Evolutionary conservation across 2,797 vertebrate species (phyloP), one percentile per base, ranked within the genome.

Genomic region (Sus cebifrons): DNA sequence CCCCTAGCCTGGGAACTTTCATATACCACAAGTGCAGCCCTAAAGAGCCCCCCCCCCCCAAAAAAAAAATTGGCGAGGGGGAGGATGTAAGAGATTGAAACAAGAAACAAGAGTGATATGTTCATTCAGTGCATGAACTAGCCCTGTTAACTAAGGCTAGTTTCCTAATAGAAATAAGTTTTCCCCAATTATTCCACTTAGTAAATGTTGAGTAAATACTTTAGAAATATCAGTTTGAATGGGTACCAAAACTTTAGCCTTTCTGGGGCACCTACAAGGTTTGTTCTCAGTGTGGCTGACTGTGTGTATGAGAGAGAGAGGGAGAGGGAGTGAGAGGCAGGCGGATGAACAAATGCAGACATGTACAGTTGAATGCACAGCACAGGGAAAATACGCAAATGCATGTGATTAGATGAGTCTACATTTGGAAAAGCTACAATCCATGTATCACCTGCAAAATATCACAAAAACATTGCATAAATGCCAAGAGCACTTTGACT

Each of bases 401-500:
- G 21, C 65, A 62, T 27, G 21, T 3, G 3, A 73, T 56, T 77
- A 83, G 77, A 29, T 64, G 84, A 16, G 6, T 8, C 84, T 84
- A 79, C 65, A 12, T 78, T 68, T 86, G 74, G 21, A 93, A 96
- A 96, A 2, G n/a, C 82, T 91, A 86, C 12, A 96, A 58, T 75
- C 92, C 21, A 73, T 40, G 81, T 94, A 89, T 96, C 56, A 93
- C 71, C 16, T 91, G 67, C 52, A 95, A 96, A 93, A 74, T 83
- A 64, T 71, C 23, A 79, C 32, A 79, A 94, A 93, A 98, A 89
- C 56, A 52, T 77, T 94, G 40, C 32, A 11, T 65, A 86, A 91
- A 86, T 94, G 73, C 78, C 64, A 94, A 2, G 60, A 96, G 2
- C 54, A 62, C 32, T 85, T 86, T 54, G 93, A 65, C 40, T 97